A percentile compares a stretch with the other conserved stretches of the same genome.
Evolutionary conservation across 2,888 invertebrate species (phyloP).

Genomic region (Campoplex capitator): DNA sequence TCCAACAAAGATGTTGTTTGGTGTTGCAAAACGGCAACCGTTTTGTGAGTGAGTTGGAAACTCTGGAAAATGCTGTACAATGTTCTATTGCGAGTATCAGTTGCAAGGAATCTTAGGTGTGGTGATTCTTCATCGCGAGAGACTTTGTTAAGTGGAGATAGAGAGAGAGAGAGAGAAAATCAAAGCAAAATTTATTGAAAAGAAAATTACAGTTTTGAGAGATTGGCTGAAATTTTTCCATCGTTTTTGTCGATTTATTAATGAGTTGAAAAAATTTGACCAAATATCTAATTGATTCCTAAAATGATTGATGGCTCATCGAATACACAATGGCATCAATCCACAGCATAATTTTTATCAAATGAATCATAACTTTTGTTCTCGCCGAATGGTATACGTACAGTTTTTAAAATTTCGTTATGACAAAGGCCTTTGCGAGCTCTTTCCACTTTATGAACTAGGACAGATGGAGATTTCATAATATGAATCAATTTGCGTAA

Average conservation of each 20-base stretch:
- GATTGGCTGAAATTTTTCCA: background rate
- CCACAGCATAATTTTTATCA: background rate
- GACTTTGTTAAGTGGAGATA: background rate
- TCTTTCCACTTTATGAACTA: background rate
- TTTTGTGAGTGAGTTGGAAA: background rate
- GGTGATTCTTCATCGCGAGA: background rate
- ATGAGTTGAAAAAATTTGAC: background rate
- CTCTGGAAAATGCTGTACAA: background rate
- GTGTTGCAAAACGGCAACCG: background rate
- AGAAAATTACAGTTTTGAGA: background rate
- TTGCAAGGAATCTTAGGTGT: background rate
- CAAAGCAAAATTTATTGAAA: background rate
- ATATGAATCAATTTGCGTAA: constrained; percentile 15
- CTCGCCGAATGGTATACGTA: background rate
- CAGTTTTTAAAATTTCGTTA: background rate
- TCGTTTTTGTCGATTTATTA: background rate
- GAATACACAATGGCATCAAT: background rate
- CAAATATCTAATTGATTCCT: background rate
- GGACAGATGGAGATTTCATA: background rate
- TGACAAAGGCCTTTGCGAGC: background rate
- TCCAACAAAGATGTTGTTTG: background rate
- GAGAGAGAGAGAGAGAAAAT: background rate
- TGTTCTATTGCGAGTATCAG: background rate
- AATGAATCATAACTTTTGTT: background rate
- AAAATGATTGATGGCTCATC: background rate